phyloP scores from a whole-genome alignment of 2,797 vertebrate species.

The Vireo griseus region DNA sequence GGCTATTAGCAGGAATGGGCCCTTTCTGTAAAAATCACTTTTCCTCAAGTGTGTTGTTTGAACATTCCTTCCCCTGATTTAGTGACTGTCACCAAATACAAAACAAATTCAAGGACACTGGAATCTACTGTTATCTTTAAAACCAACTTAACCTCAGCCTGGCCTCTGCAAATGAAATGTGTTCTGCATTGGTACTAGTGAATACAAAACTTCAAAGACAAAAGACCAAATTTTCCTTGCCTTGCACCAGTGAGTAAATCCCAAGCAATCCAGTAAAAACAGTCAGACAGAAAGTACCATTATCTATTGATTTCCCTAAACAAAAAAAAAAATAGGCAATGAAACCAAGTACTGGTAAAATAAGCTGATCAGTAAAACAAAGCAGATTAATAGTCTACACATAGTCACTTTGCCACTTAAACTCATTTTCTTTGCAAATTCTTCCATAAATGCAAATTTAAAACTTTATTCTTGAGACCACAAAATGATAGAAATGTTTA shows the following conservation, averaged over 20 bases:
- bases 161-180: conserved; percentile 34
- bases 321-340: background rate
- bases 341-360: background rate
- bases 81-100: conserved; percentile 79
- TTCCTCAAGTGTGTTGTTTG: conserved; percentile 78
- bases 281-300: background rate
- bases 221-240: background rate
- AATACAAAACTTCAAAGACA: conserved; percentile 28
- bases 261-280: background rate
- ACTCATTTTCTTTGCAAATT: background rate
- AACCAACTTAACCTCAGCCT: conserved; percentile 68
- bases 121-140: conserved; percentile 76
- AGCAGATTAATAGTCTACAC: background rate
- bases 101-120: conserved; percentile 74
- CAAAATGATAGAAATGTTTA: background rate
- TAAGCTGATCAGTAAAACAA: background rate
- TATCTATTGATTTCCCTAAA: background rate
- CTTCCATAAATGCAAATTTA: conserved; percentile 17
- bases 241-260: background rate
- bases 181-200: conserved; percentile 25
- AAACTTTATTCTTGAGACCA: background rate
- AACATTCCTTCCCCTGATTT: conserved; percentile 81
- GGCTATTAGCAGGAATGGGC: conserved; percentile 76
- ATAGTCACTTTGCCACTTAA: background rate
- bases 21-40: conserved; percentile 76